Conservation (phyloP, 1,140 invertebrate species). For the Periplaneta americana region DNA sequence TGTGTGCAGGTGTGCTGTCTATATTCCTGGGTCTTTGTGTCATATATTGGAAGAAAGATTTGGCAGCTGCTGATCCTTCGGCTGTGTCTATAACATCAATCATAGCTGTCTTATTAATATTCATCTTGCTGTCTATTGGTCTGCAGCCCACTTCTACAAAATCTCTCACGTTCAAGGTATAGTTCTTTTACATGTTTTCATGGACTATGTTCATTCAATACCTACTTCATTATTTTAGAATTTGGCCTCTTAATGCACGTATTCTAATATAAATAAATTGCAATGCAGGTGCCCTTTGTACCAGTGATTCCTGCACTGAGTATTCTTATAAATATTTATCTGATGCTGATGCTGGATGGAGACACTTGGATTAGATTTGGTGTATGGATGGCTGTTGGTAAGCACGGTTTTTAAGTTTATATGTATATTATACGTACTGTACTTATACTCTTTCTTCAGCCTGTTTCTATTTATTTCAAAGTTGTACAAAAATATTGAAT, state of each 20-base stretch:
- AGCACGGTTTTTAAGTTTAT: constrained; percentile 22
- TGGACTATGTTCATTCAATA: too few relatives aligned
- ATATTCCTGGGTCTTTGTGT: not conserved
- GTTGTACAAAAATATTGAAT: too few relatives aligned
- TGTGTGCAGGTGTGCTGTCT: not conserved
- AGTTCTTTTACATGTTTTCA: too few relatives aligned
- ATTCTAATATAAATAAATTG: too few relatives aligned
- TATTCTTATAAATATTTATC: constrained; percentile 73
- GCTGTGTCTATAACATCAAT: not conserved
- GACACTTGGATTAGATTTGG: constrained; percentile 74
- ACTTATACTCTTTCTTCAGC: too few relatives aligned
- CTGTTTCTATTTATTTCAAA: not conserved
- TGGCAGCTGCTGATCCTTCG: not conserved
- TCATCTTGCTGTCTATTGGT: not conserved
- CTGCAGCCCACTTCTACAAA: not conserved
- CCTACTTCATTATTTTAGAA: not conserved
- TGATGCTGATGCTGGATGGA: constrained; percentile 71
- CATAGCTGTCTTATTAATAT: not conserved
- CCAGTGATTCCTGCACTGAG: constrained; percentile 71
- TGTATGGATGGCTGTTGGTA: constrained; percentile 68
- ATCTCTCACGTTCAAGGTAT: not conserved
- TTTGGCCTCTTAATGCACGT: not conserved
- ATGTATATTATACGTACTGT: not conserved
- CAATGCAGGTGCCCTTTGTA: constrained; percentile 69
- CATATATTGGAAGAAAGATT: not conserved